phyloP scores from a whole-genome alignment of 2,888 invertebrate genomes.

The Seira sanloemensis region DNA sequence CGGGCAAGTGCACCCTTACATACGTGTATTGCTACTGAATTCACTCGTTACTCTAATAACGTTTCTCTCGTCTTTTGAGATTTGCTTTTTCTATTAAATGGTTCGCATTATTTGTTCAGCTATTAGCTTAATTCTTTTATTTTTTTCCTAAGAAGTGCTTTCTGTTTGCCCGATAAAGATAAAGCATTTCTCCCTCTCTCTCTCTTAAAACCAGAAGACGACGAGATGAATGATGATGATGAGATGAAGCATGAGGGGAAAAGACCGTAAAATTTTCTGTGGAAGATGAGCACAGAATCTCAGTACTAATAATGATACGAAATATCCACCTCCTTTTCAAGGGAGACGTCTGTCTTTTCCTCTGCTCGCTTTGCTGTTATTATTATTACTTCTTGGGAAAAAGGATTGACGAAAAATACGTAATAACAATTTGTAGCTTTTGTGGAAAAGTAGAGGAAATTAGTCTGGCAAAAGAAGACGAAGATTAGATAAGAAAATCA shows the following conservation, averaged over 20 bases:
- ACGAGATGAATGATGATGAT: conserved; percentile 25
- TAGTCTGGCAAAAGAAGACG: conserved; percentile 46
- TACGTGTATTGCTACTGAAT: neutral
- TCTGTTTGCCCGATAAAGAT: conserved; percentile 26
- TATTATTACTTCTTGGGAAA: conserved; percentile 55
- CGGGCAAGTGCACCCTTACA: conserved; percentile 17
- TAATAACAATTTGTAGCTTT: conserved; percentile 58
- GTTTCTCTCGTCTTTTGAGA: neutral
- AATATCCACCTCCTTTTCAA: conserved; percentile 23
- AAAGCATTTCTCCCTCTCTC: too few species aligned
- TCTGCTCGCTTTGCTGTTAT: conserved; percentile 21
- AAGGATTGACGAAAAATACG: conserved; percentile 59
- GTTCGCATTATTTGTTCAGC: conserved; percentile 32
- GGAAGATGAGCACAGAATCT: conserved; percentile 22
- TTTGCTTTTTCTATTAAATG: neutral
- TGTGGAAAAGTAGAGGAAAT: conserved; percentile 50
- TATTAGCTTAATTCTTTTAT: conserved; percentile 26
- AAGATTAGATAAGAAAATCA: conserved; percentile 16
- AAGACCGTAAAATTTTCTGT: neutral
- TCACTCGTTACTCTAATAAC: neutral
- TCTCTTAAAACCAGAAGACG: conserved; percentile 46
- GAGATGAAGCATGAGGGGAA: conserved; percentile 36
- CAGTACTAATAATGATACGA: conserved; percentile 39
- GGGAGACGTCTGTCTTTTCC: conserved; percentile 44
- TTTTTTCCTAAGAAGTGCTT: conserved; percentile 17